Percentiles rank a stretch among this genome's conserved stretches.
phyloP scores from a whole-genome alignment of 2,888 invertebrate species.

The Dusona sp. region DNA sequence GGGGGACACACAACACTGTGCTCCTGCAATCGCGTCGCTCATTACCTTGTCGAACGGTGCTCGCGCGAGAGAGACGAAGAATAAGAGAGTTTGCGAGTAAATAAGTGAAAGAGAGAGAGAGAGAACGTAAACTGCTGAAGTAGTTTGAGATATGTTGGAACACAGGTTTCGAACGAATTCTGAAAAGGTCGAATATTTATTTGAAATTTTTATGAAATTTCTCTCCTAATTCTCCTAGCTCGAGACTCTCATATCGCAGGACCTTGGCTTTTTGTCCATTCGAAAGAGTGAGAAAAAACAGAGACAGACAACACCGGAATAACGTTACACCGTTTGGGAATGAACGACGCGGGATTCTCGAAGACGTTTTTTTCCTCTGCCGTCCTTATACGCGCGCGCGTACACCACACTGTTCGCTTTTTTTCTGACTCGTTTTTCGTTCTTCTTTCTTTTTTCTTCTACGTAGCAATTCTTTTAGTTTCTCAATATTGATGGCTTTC shows the following conservation, averaged over 20 bases:
- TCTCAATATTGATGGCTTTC: constrained; percentile 18
- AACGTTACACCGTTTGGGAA: constrained; percentile 50
- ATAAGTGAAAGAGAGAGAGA: constrained; percentile 18
- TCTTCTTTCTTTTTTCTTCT: constrained; percentile 3
- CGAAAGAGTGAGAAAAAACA: neutral
- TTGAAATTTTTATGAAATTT: neutral
- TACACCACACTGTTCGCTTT: constrained; percentile 50
- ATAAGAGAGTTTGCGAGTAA: neutral
- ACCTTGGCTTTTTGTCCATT: neutral
- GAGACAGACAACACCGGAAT: constrained; percentile 27
- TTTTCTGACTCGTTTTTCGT: neutral
- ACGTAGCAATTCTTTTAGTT: constrained; percentile 34
- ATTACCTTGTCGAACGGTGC: constrained; percentile 64
- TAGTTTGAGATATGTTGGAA: constrained; percentile 13
- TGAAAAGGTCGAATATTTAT: constrained; percentile 10
- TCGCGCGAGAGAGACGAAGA: constrained; percentile 27
- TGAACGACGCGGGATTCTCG: constrained; percentile 39
- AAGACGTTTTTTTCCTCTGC: constrained; percentile 15
- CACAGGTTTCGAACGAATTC: constrained; percentile 19
- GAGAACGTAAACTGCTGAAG: neutral
- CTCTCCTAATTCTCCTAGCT: constrained; percentile 10
- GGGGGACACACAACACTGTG: constrained; percentile 40
- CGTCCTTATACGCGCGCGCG: constrained; percentile 21
- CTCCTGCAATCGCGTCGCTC: constrained; percentile 58
- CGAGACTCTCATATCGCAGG: neutral